Base-by-base conservation (phyloP, 1,140 invertebrate species). In the Dinoponera quadriceps region DNA sequence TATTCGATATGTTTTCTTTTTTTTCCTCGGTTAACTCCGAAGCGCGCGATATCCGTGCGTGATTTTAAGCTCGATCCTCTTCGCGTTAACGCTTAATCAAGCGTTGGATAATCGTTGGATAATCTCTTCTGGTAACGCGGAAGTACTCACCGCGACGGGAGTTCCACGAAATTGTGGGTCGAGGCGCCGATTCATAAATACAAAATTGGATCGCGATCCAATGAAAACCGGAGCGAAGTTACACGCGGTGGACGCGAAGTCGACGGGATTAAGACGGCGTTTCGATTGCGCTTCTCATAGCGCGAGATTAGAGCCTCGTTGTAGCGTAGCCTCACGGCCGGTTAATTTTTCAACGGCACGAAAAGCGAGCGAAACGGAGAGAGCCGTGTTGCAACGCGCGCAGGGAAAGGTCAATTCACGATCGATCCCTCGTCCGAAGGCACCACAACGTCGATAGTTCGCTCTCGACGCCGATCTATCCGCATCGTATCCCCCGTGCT, bases 331-430 rank as follows among this genome's bases (percentile, higher is more conserved):
- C 75, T 69, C 18, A 9, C 22, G 55, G 18, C 68, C 22, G 0
- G 51, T 78, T 78, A 78, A 78, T 78, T 78, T 78, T 78, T 69
- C 13, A 69, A 69, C 22, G 33, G 18, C 33, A 69, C 22, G 75
- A 48, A 69, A 78, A 77, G 63, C 63, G 14, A 69, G 33, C 57
- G 49, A 78, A 69, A 57, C 51, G 4, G 25, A 22, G 7, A 68
- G 25, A 78, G 18, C 69, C 33, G 18, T 44, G 63, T 69, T 69
- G 51, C 22, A 78, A 69, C 20, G 27, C 38, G 4, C 44, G 1
- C 16, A 65, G n/a, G 18, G 13, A 78, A 69, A 78, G 75, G 63
- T 78, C 63, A 78, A 69, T 78, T 69, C 51, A 57, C 33, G 75
- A 78, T 69, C 63, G 63, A 78, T 78, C 57, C 16, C 63, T 57